Conservation (phyloP, 2,888 invertebrate genomes). For the Rhyacophila evoluta region DNA sequence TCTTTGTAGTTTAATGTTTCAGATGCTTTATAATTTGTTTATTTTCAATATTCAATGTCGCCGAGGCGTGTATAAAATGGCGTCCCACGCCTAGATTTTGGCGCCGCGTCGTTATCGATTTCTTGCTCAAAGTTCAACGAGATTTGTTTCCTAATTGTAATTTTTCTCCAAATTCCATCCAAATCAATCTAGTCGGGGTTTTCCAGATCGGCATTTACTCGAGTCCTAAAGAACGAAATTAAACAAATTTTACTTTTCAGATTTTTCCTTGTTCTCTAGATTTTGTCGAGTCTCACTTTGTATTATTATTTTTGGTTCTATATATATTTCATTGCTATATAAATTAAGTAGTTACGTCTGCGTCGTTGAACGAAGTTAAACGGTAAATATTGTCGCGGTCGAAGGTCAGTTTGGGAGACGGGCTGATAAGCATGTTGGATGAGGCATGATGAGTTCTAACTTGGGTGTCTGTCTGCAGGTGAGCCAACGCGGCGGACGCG, state of each 20-base stretch:
- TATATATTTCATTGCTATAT: constrained; percentile 10
- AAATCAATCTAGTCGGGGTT: constrained; percentile 35
- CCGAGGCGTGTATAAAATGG: constrained; percentile 65
- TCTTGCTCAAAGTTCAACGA: constrained; percentile 45
- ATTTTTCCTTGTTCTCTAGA: constrained; percentile 29
- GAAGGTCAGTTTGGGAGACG: constrained; percentile 64
- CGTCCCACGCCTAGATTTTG: constrained; percentile 60
- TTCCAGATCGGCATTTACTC: constrained; percentile 46
- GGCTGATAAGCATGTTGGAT: constrained; percentile 39
- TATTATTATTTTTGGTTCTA: constrained; percentile 25
- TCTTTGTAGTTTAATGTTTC: constrained; percentile 51
- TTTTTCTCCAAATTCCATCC: constrained; percentile 44
- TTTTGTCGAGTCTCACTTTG: constrained; percentile 20
- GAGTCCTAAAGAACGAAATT: constrained; percentile 38
- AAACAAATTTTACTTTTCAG: constrained; percentile 47
- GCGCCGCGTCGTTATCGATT: constrained; percentile 62
- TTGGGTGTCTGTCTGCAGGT: constrained; percentile 71
- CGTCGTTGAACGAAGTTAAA: constrained; percentile 33
- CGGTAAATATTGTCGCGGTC: constrained; percentile 54
- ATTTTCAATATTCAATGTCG: constrained; percentile 61
- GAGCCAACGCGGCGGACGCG: constrained; percentile 70
- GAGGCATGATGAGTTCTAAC: constrained; percentile 61
- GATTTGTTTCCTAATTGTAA: constrained; percentile 42
- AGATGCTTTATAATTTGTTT: constrained; percentile 58
- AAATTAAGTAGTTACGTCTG: constrained; percentile 12